phyloP scores from a whole-genome alignment of 2,888 invertebrate genomes.

The Drosophila nr. perissopoda region DNA sequence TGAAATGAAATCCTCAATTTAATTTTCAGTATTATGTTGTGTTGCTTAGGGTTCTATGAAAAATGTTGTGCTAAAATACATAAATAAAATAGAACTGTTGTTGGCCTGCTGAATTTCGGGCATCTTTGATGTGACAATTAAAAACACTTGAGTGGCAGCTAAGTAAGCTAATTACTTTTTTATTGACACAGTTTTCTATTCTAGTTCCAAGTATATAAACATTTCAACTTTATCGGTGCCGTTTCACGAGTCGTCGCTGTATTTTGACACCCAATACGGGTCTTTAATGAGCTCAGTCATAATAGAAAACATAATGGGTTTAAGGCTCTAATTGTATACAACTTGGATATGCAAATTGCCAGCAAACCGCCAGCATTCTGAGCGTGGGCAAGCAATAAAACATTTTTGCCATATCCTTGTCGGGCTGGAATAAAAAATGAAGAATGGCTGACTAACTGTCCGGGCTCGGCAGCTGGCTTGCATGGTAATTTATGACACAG shows the following conservation, averaged over 20 bases:
- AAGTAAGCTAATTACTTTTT: background rate
- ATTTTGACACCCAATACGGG: background rate
- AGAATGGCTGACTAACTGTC: slow-evolving; percentile 12
- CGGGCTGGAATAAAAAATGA: background rate
- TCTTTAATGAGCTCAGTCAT: slow-evolving; percentile 17
- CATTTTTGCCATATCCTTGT: slow-evolving; percentile 18
- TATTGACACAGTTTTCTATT: background rate
- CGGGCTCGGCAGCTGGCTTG: background rate
- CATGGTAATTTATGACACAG: slow-evolving; percentile 55
- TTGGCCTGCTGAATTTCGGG: background rate
- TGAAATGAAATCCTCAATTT: background rate
- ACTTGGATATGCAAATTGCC: slow-evolving; percentile 58
- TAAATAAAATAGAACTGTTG: slow-evolving; percentile 14
- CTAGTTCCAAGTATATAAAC: background rate
- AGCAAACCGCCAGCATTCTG: slow-evolving; percentile 9
- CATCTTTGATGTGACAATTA: slow-evolving; percentile 14
- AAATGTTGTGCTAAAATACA: background rate
- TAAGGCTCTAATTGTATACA: slow-evolving; percentile 53
- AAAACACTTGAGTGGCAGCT: background rate
- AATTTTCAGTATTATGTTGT: background rate
- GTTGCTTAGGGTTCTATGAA: background rate
- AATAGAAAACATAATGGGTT: slow-evolving; percentile 25
- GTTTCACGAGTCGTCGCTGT: background rate
- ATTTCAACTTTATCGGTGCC: background rate
- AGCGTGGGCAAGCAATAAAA: slow-evolving; percentile 31